phyloP scores from a whole-genome alignment of 2,888 invertebrate genomes.

The Chaetoderma sp. region DNA sequence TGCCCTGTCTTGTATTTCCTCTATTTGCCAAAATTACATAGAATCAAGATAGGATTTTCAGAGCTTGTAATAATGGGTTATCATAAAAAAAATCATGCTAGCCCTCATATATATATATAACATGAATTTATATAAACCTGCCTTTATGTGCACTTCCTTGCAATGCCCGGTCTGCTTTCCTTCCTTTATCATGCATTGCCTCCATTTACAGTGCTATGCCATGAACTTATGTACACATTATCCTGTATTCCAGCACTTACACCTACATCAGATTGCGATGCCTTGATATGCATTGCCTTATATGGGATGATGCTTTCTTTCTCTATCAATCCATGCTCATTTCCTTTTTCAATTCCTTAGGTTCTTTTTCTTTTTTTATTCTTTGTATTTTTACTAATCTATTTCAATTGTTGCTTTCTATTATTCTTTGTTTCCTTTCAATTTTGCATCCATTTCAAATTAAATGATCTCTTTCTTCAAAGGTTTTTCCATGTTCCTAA shows the following conservation, averaged over 20 bases:
- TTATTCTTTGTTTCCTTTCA: neutral
- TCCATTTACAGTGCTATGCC: neutral
- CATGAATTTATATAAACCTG: neutral
- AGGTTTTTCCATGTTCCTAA: conserved; percentile 2
- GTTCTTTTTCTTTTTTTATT: conserved; percentile 9
- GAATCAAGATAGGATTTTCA: no score
- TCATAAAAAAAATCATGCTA: no score
- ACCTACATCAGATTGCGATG: neutral
- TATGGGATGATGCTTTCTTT: neutral
- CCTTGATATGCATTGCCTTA: neutral
- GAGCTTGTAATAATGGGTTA: no score
- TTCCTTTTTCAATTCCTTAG: neutral
- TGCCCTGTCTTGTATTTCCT: no score
- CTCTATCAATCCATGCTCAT: neutral
- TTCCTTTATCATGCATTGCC: neutral
- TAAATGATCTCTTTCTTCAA: neutral
- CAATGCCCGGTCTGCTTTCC: neutral
- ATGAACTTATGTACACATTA: neutral
- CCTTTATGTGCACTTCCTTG: neutral
- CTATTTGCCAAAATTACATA: no score
- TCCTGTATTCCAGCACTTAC: neutral
- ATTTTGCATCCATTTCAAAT: neutral
- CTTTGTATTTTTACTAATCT: neutral
- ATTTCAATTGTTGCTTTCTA: neutral
- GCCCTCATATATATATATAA: neutral